These are phyloP conservation scores for Himalopsyche tibetana DNA, from an alignment of 2,888 invertebrate genomes.

Conservation along the genomic window DNA sequence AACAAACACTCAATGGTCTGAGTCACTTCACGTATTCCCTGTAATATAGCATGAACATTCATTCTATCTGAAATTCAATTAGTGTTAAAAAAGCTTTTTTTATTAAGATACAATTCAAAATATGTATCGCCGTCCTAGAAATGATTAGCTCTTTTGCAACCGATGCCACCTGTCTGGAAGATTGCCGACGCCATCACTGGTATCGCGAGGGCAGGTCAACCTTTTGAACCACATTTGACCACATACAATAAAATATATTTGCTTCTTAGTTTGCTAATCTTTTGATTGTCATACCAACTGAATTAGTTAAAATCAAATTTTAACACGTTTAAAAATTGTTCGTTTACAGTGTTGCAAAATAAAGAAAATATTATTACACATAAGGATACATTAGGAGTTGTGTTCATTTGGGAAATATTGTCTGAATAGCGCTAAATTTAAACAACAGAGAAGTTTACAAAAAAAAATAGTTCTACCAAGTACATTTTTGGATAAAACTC, in stretches of 20 bases:
- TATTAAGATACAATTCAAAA: conserved; percentile 32
- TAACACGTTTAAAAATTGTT: too few relatives aligned
- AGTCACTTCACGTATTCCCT: background rate
- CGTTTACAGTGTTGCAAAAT: too few relatives aligned
- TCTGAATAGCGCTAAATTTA: too few relatives aligned
- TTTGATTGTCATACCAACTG: too few relatives aligned
- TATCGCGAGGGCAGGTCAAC: background rate
- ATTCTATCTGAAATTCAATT: conserved; percentile 44
- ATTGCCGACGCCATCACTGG: conserved; percentile 40
- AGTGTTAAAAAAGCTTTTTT: conserved; percentile 34
- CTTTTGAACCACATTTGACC: background rate
- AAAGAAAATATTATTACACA: too few relatives aligned
- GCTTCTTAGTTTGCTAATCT: too few relatives aligned
- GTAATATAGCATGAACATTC: background rate
- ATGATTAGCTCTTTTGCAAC: conserved; percentile 57
- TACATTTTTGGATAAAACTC: too few relatives aligned
- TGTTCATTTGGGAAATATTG: too few relatives aligned
- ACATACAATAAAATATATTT: background rate
- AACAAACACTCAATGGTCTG: background rate
- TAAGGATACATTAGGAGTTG: too few relatives aligned
- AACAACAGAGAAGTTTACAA: too few relatives aligned
- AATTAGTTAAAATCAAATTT: too few relatives aligned
- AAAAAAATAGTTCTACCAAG: too few relatives aligned
- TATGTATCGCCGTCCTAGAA: conserved; percentile 41
- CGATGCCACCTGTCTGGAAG: conserved; percentile 57